Evolutionary conservation across 2,797 vertebrate species (phyloP).

Genomic region (Pipistrellus pipistrellus): DNA sequence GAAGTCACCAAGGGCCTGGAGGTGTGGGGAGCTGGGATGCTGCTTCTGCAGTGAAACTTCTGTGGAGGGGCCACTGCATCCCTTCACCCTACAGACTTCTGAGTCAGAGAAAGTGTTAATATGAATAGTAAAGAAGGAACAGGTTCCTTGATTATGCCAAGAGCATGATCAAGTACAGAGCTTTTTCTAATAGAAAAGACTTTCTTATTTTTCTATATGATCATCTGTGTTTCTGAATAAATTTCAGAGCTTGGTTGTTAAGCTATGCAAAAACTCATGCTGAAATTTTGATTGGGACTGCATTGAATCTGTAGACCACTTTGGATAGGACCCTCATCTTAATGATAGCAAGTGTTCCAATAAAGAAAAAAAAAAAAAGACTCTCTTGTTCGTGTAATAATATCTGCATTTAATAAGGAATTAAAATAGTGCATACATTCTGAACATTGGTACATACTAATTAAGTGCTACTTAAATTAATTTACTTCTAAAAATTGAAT

Average conservation of each 20-base stretch:
- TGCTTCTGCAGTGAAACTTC: not conserved
- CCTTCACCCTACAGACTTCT: not conserved
- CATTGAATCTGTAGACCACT: not conserved
- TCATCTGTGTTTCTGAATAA: not conserved
- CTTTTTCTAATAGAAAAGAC: constrained; percentile 14
- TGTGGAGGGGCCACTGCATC: not conserved
- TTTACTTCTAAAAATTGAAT: constrained; percentile 56
- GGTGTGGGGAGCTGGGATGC: not conserved
- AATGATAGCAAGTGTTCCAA: not conserved
- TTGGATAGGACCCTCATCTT: not conserved
- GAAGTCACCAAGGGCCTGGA: not conserved
- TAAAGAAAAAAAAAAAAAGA: not conserved
- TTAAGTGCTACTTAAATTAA: constrained; percentile 45
- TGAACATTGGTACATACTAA: not conserved
- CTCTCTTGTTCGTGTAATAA: not conserved
- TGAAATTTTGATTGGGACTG: not conserved
- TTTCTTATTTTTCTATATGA: not conserved
- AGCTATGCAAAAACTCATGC: not conserved
- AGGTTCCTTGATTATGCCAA: not conserved
- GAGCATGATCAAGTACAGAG: not conserved
- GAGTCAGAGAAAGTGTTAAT: not conserved
- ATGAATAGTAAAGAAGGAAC: not conserved
- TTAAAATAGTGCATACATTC: not conserved
- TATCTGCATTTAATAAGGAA: constrained; percentile 15
- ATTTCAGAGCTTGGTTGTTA: not conserved